Evolutionary conservation across 1,140 invertebrate species (phyloP).

Genomic region (Daktulosphaira vitifoliae): DNA sequence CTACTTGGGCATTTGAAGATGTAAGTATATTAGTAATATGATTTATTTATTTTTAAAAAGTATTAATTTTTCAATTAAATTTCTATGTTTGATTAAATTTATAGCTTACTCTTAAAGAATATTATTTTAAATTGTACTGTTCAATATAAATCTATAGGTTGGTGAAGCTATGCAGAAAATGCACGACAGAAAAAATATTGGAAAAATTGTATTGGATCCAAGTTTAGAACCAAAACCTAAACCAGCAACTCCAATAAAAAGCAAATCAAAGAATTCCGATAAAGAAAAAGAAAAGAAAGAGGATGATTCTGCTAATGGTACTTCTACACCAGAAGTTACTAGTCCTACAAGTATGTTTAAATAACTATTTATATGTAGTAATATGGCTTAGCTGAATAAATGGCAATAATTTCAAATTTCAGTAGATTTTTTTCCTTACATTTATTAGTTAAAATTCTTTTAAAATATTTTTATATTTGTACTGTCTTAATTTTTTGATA

Average conservation of each 20-base stretch:
- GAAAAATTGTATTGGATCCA: constrained; percentile 76
- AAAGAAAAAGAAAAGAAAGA: constrained; percentile 44
- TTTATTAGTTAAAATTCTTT: too few relatives aligned
- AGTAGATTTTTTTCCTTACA: too few relatives aligned
- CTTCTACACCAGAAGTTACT: constrained; percentile 29
- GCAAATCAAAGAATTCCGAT: constrained; percentile 57
- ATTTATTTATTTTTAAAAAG: too few relatives aligned
- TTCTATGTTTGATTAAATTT: not conserved
- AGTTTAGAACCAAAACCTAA: constrained; percentile 66
- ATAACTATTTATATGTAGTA: not conserved
- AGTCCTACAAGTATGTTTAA: constrained; percentile 23
- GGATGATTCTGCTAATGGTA: constrained; percentile 30
- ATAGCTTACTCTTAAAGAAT: too few relatives aligned
- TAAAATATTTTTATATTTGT: too few relatives aligned
- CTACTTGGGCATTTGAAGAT: constrained; percentile 77
- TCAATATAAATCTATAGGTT: constrained; percentile 53
- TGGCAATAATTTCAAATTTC: too few relatives aligned
- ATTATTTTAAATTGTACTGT: too few relatives aligned
- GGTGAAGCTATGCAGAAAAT: constrained; percentile 85
- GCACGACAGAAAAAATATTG: constrained; percentile 84
- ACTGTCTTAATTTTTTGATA: too few relatives aligned
- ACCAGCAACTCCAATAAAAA: constrained; percentile 63
- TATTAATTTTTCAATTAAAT: too few relatives aligned
- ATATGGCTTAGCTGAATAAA: too few relatives aligned
- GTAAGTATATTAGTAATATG: constrained; percentile 47